A percentile compares a stretch with the other conserved stretches of the same genome.
These are phyloP conservation scores for Aplidium turbinatum DNA, from an alignment of 23 tunicate species.

Conservation along the genomic window DNA sequence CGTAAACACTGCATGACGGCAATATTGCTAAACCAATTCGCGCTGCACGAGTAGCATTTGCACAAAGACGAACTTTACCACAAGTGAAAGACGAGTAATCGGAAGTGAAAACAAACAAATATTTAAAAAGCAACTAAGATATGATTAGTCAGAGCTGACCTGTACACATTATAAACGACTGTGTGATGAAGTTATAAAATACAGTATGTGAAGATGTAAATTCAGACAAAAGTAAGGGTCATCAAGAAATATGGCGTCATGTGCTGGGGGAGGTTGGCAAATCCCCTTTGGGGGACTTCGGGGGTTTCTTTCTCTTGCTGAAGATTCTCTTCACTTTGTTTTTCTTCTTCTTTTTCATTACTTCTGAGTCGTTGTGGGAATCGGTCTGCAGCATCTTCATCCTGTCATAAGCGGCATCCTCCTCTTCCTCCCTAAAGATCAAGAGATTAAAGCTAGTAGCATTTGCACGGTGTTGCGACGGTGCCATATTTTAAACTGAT, in stretches of 20 bases:
- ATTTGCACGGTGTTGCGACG: too few species aligned
- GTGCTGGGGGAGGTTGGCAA: neutral
- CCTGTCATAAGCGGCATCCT: slow-evolving; percentile 71
- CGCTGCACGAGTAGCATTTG: too few species aligned
- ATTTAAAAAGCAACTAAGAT: neutral
- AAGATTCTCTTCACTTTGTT: slow-evolving; percentile 64
- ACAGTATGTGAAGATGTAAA: neutral
- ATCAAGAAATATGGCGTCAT: neutral
- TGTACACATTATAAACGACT: too few species aligned
- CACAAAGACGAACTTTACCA: too few species aligned
- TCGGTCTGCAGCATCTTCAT: slow-evolving; percentile 46
- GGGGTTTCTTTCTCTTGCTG: slow-evolving; percentile 60
- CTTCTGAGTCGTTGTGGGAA: slow-evolving; percentile 21
- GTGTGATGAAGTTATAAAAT: neutral
- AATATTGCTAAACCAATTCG: too few species aligned
- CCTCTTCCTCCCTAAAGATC: slow-evolving; percentile 75
- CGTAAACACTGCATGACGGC: too few species aligned
- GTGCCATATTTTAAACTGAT: too few species aligned
- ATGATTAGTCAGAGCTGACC: neutral
- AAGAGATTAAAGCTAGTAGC: too few species aligned
- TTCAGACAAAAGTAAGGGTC: neutral
- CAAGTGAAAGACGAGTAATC: neutral
- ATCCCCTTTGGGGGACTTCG: slow-evolving; percentile 1
- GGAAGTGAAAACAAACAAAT: neutral
- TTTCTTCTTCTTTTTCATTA: slow-evolving; percentile 73